Percentiles rank a stretch among this genome's conserved stretches.
phyloP scores from a whole-genome alignment of 2,888 invertebrate species.

The Eustalomyia histrio region DNA sequence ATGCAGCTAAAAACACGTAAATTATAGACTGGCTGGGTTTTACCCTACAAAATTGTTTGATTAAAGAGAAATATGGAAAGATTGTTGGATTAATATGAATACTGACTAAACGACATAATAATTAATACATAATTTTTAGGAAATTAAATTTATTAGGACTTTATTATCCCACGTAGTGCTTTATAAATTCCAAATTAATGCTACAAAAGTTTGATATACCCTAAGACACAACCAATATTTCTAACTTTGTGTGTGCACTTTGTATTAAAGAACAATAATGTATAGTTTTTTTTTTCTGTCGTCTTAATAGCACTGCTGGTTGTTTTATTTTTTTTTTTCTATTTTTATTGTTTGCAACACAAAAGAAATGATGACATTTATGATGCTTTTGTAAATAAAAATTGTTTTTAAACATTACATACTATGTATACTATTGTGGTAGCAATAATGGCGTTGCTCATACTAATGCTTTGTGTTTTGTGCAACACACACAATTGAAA shows the following conservation, averaged over 20 bases:
- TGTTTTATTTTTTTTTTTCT: neutral
- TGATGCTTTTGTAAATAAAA: neutral
- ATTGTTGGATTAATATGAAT: no score
- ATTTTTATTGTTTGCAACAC: neutral
- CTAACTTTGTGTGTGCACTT: neutral
- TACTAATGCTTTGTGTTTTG: neutral
- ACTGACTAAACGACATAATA: no score
- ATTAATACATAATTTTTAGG: no score
- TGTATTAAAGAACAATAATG: neutral
- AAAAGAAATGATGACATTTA: slow-evolving; percentile 4
- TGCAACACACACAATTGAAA: slow-evolving; percentile 42
- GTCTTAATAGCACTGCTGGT: neutral
- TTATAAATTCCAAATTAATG: no score
- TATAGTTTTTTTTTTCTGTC: neutral
- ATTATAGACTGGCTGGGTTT: neutral
- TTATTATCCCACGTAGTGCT: no score
- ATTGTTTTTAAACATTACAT: neutral
- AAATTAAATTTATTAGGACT: no score
- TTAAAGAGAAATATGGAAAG: no score
- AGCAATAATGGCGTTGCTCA: slow-evolving; percentile 1
- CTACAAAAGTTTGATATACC: neutral
- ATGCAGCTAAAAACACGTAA: neutral
- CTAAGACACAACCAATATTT: neutral
- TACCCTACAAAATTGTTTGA: neutral
- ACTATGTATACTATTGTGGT: neutral